Evolutionary conservation across 2,888 invertebrate species (phyloP), one percentile per base, ranked within the genome.

Genomic region (Polylopha cassiicola): DNA sequence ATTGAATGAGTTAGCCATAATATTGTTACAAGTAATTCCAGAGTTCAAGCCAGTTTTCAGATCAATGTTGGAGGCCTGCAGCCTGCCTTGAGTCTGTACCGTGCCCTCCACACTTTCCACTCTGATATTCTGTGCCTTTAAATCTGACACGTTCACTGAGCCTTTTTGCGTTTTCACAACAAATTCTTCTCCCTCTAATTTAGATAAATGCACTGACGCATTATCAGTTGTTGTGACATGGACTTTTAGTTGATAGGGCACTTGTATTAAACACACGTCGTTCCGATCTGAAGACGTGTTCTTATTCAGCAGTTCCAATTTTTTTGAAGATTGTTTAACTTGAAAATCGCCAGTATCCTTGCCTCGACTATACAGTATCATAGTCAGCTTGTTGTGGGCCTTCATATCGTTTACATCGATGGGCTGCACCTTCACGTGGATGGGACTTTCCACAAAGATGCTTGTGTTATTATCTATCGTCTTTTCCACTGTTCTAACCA

Each of bases 391-490:
- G 50, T 86, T 73, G 42, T 86, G 86, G 33, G 82, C 75, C 28
- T 70, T 73, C 18, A 80, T 37, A 43, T 84, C 79, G 37, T 81
- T 76, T 0, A 81, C 76, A 44, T 86, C 85, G 44, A 86, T 82
- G 2, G 86, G 86, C 44, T 75, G 70, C 27, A 86, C 71, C 50
- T 77, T 84, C 26, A 86, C 85, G 51, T 86, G 85, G 53, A 86
- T 86, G 15, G 86, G 86, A 42, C 86, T 86, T 42, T 86, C 86
- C 9, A 86, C 77, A 39, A 82, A 85, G 38, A 86, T 84, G 48
- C 72, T 77, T 8, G 86, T 80, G 44, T 77, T 81, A 33, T 70
- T 73, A 33, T 85, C 82, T 47, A 86, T 78, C 16, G 74, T 75
- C 62, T 85, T 86, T 56, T 86, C 86, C 4, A 86, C 81, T 2